Conservation (phyloP, 2,113 vertebrate species). For the Atlantisia rogersi region DNA sequence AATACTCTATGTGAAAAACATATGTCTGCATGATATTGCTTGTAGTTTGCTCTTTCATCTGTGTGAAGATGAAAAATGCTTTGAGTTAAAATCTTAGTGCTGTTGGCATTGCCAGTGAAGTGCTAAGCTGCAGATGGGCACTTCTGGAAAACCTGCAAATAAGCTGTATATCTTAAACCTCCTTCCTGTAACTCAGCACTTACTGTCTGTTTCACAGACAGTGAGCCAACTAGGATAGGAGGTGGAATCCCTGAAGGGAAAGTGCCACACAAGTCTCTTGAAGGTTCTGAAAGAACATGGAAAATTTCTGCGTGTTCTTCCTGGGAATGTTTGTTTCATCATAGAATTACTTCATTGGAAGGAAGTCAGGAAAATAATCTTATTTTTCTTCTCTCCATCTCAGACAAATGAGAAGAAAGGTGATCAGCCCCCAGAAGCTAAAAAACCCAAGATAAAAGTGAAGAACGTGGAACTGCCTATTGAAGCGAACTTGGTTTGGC, state of each 20-base stretch:
- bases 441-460: constrained; percentile 86
- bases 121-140: background rate
- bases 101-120: background rate
- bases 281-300: background rate
- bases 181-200: background rate
- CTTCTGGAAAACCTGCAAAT: background rate
- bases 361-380: background rate
- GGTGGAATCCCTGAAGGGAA: background rate
- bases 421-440: constrained; percentile 83
- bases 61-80: background rate
- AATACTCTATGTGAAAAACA: background rate
- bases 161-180: background rate
- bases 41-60: background rate
- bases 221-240: background rate
- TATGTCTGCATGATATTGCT: background rate
- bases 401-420: constrained; percentile 81
- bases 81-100: background rate
- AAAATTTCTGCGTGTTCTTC: background rate
- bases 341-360: background rate
- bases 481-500: constrained; percentile 81
- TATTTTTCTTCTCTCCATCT: constrained; percentile 32
- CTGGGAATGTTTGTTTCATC: background rate
- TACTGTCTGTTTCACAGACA: background rate
- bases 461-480: constrained; percentile 80
- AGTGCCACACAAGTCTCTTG: background rate